These are phyloP conservation scores for Cataglyphis hispanica DNA, from an alignment of 1,140 invertebrate species.

Conservation along the genomic window DNA sequence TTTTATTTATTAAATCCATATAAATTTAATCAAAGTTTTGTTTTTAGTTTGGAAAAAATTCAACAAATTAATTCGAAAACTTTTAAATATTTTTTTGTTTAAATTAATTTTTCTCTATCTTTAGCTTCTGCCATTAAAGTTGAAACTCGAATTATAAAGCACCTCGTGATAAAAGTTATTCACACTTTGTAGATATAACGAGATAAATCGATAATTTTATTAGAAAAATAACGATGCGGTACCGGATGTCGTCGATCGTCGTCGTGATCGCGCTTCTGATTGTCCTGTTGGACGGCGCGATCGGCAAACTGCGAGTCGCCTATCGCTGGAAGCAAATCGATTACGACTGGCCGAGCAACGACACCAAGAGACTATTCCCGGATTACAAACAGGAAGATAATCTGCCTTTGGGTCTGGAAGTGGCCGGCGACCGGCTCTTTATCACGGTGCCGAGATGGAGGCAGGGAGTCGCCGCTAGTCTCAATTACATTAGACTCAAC, in stretches of 20 bases:
- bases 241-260: background rate
- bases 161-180: background rate
- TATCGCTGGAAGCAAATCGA: slow-evolving; percentile 92
- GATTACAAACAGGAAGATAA: slow-evolving; percentile 88
- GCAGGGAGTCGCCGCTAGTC: slow-evolving; percentile 90
- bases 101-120: no score
- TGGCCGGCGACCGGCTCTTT: slow-evolving; percentile 89
- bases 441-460: slow-evolving; percentile 92
- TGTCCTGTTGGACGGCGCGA: slow-evolving; percentile 77
- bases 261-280: background rate
- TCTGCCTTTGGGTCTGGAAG: slow-evolving; percentile 90
- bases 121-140: no score
- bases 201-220: slow-evolving; percentile 1
- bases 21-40: no score
- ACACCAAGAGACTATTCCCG: slow-evolving; percentile 80
- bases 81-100: no score
- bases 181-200: background rate
- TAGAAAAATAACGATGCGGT: slow-evolving; percentile 24
- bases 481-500: slow-evolving; percentile 91
- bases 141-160: no score
- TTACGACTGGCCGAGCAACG: slow-evolving; percentile 88
- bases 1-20: background rate
- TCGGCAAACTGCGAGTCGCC: slow-evolving; percentile 89
- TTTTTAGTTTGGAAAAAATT: no score
- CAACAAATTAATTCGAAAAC: no score